Evolutionary conservation across 2,797 vertebrate species (phyloP).

Genomic region (Oreortyx pictus): DNA sequence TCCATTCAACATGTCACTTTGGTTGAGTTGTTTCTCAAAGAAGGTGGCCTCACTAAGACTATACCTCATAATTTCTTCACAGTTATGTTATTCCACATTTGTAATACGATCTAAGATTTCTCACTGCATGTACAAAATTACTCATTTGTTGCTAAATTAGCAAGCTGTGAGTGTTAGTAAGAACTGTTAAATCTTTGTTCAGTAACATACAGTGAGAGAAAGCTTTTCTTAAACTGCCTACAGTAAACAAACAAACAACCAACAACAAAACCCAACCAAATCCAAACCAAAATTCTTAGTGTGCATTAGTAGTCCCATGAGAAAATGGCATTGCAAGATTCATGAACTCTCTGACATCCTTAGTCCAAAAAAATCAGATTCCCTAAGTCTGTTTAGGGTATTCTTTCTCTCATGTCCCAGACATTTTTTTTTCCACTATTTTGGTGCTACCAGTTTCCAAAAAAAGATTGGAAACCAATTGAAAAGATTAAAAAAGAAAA

Average conservation of each 20-base stretch:
- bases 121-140: background rate
- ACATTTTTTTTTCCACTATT: background rate
- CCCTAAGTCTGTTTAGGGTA: background rate
- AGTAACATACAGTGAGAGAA: background rate
- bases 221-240: background rate
- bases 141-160: background rate
- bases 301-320: background rate
- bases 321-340: background rate
- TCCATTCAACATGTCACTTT: background rate
- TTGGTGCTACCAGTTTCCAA: background rate
- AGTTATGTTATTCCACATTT: background rate
- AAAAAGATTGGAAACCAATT: background rate
- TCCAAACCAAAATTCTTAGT: background rate
- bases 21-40: background rate
- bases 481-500: too few species aligned
- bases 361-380: background rate
- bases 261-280: background rate
- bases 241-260: background rate
- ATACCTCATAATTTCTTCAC: background rate
- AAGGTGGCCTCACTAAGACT: accelerated
- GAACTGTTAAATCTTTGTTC: background rate
- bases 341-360: background rate
- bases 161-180: background rate
- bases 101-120: background rate
- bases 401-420: background rate